Percentiles rank a stretch among this genome's conserved stretches.
Evolutionary conservation across 2,797 vertebrate genomes (phyloP).

Genomic region (Sebastiscus albofasciatus): DNA sequence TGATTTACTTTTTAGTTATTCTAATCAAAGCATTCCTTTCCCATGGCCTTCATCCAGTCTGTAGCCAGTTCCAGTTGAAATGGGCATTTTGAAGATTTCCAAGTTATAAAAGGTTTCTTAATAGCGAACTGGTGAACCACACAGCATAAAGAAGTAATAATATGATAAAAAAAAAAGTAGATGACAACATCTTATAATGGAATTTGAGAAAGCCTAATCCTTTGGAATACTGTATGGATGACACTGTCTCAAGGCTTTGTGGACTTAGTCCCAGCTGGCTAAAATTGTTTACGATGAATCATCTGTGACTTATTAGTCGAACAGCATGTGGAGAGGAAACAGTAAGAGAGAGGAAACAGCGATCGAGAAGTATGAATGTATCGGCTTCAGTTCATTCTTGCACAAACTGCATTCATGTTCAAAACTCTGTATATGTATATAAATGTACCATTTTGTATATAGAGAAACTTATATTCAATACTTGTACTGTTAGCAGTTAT

Average conservation of each 20-base stretch:
- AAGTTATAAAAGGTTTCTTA: slow-evolving; percentile 34
- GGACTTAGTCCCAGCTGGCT: slow-evolving; percentile 37
- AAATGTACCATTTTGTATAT: slow-evolving; percentile 83
- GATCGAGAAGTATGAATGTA: slow-evolving; percentile 67
- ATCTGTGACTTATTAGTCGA: slow-evolving; percentile 40
- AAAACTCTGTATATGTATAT: slow-evolving; percentile 76
- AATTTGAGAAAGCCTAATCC: slow-evolving; percentile 18
- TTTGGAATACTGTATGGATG: slow-evolving; percentile 52
- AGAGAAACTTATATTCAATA: slow-evolving; percentile 78
- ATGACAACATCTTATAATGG: slow-evolving; percentile 1
- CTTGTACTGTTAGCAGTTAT: slow-evolving; percentile 77
- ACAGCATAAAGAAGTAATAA: slow-evolving; percentile 39
- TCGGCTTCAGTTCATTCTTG: slow-evolving; percentile 74
- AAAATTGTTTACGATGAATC: slow-evolving; percentile 61
- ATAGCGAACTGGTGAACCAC: slow-evolving; percentile 27
- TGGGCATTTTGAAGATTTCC: slow-evolving; percentile 52
- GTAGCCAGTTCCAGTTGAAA: slow-evolving; percentile 68
- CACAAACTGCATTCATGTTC: slow-evolving; percentile 75
- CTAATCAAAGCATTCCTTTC: slow-evolving; percentile 70
- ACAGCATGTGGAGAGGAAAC: slow-evolving; percentile 19
- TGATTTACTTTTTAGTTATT: slow-evolving; percentile 57
- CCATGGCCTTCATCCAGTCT: slow-evolving; percentile 68
- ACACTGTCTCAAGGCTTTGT: slow-evolving; percentile 41
- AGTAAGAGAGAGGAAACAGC: slow-evolving; percentile 5
- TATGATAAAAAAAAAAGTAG: neutral